Evolutionary conservation across 1,140 invertebrate genomes (phyloP).

Genomic region (honey bee (Apis mellifera)): DNA sequence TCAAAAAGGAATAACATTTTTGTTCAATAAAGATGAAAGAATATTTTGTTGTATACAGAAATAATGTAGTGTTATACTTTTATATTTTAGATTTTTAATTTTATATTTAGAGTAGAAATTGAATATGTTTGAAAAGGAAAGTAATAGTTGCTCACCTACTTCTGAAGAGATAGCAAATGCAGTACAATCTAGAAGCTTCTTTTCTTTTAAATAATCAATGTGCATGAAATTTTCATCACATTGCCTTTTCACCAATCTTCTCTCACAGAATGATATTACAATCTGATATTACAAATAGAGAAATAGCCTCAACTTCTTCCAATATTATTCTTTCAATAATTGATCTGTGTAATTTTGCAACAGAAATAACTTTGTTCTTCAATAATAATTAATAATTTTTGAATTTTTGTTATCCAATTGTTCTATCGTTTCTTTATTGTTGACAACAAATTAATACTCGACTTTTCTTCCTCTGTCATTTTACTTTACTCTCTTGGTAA

Average conservation of each 20-base stretch:
- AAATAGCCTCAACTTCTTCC: background rate
- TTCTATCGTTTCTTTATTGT: too few relatives aligned
- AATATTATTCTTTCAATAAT: too few relatives aligned
- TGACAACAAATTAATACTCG: too few relatives aligned
- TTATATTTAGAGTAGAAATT: background rate
- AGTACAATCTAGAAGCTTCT: slow-evolving; percentile 30
- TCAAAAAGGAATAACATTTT: background rate
- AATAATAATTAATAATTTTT: background rate
- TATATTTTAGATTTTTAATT: background rate
- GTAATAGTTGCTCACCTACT: slow-evolving; percentile 42
- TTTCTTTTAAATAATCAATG: background rate
- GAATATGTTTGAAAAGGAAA: slow-evolving; percentile 46
- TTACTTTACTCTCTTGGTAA: too few relatives aligned
- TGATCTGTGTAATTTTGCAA: too few relatives aligned
- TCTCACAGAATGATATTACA: background rate
- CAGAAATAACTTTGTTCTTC: too few relatives aligned
- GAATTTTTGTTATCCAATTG: too few relatives aligned
- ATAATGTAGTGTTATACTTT: background rate
- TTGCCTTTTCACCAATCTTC: too few relatives aligned
- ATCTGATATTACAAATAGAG: too few relatives aligned
- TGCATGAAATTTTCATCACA: background rate
- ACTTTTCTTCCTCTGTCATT: background rate
- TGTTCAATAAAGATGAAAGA: background rate
- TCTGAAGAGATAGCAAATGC: background rate
- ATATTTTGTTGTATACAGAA: too few relatives aligned